A percentile compares a stretch with the other conserved stretches of the same genome.
Conservation (phyloP, 2,113 vertebrate species). For the Notarius lentiginosus region DNA sequence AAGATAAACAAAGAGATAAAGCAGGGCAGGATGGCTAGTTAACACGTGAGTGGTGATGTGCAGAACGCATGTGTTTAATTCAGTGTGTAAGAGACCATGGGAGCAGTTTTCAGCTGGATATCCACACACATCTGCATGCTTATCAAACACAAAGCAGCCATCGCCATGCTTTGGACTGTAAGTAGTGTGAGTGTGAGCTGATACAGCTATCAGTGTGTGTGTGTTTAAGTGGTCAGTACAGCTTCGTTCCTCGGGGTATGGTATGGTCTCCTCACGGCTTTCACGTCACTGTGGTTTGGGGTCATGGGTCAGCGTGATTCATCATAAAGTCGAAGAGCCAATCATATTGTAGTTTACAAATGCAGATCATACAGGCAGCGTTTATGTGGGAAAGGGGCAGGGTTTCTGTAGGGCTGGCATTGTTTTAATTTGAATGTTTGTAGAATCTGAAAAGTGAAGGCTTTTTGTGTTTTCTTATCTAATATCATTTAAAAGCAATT, state of each 20-base stretch:
- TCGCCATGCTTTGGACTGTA: conserved; percentile 32
- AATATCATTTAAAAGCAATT: not conserved
- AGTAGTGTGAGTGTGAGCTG: conserved; percentile 14
- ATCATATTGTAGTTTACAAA: not conserved
- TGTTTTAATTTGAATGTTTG: not conserved
- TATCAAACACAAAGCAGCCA: conserved; percentile 4
- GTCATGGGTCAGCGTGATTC: not conserved
- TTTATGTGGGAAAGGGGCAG: not conserved
- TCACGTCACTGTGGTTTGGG: not conserved
- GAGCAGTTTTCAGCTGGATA: conserved; percentile 44
- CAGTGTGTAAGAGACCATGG: conserved; percentile 26
- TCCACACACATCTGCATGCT: conserved; percentile 12
- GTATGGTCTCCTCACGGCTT: not conserved
- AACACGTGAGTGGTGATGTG: not conserved
- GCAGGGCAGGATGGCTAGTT: not conserved
- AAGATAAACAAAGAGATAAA: conserved; percentile 18
- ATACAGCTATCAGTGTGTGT: not conserved
- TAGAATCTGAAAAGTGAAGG: not conserved
- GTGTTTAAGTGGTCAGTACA: not conserved
- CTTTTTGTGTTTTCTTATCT: too few species aligned
- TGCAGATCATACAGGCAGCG: not conserved
- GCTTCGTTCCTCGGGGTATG: not conserved
- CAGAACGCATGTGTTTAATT: not conserved
- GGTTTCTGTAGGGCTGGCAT: not conserved
- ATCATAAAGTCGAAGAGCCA: not conserved